Evolutionary conservation across 2,797 vertebrate genomes (phyloP).

Genomic region (Anabacerthia variegaticeps): DNA sequence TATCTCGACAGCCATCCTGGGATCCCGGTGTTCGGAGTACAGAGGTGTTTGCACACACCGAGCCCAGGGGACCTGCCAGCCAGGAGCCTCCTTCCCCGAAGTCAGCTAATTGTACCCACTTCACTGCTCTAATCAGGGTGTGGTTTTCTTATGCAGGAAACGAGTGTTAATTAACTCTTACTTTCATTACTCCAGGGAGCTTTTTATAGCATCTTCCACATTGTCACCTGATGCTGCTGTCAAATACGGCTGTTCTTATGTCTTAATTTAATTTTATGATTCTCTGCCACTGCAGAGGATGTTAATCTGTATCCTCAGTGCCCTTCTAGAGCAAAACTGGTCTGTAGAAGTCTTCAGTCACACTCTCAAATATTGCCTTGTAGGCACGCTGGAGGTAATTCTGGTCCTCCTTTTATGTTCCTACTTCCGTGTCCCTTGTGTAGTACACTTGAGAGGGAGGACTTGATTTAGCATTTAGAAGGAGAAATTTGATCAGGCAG

Average conservation of each 20-base stretch:
- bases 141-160: conserved; percentile 5
- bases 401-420: background rate
- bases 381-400: background rate
- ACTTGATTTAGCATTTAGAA: background rate
- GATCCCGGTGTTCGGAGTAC: background rate
- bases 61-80: background rate
- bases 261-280: background rate
- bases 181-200: conserved; percentile 35
- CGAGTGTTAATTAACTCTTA: conserved; percentile 50
- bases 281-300: background rate
- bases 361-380: background rate
- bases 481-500: background rate
- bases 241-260: background rate
- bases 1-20: fast-evolving
- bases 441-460: background rate
- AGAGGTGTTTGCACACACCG: background rate
- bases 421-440: background rate
- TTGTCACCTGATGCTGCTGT: background rate
- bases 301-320: background rate
- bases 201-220: background rate
- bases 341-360: background rate
- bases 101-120: conserved; percentile 39
- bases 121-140: conserved; percentile 23
- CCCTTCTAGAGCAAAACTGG: background rate
- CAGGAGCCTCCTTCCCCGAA: background rate